A percentile compares a stretch with the other conserved stretches of the same genome.
Conservation (phyloP, 1,140 invertebrate genomes). For the Drosophila elegans region DNA sequence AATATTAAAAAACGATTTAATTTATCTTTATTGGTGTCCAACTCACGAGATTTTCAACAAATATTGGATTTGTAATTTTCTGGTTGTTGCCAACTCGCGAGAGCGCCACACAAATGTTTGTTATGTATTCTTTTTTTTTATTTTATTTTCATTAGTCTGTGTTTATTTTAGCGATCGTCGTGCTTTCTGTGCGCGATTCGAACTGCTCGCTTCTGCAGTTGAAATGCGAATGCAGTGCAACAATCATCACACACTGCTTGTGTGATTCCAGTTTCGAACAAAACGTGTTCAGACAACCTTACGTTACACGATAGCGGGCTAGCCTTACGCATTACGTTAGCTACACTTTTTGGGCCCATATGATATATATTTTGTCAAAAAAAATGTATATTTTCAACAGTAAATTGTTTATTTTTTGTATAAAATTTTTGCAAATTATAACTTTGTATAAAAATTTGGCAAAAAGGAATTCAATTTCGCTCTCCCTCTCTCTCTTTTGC, state of each 20-base stretch:
- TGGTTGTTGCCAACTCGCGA: slow-evolving; percentile 14
- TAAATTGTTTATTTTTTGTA: too few species aligned
- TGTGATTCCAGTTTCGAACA: too few species aligned
- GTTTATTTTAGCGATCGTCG: slow-evolving; percentile 6
- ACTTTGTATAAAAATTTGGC: too few species aligned
- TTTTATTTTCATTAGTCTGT: neutral
- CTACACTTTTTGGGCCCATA: too few species aligned
- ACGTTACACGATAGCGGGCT: too few species aligned
- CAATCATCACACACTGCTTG: slow-evolving; percentile 4
- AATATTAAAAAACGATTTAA: slow-evolving; percentile 8
- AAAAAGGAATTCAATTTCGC: too few species aligned
- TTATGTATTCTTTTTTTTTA: slow-evolving; percentile 13
- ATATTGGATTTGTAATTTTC: slow-evolving; percentile 3
- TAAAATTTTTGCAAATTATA: too few species aligned
- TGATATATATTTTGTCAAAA: too few species aligned
- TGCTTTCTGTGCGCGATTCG: slow-evolving; percentile 24
- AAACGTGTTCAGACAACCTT: too few species aligned
- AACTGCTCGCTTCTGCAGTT: slow-evolving; percentile 52
- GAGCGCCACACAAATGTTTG: slow-evolving; percentile 12
- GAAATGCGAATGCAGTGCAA: slow-evolving; percentile 69
- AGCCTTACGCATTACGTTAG: too few species aligned
- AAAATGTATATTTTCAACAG: too few species aligned
- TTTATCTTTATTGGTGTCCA: slow-evolving; percentile 4
- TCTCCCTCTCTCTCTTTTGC: slow-evolving; percentile 1
- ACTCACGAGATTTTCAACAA: slow-evolving; percentile 19